phyloP scores from a whole-genome alignment of 2,797 vertebrate species.

The Tolypeutes matacus region DNA sequence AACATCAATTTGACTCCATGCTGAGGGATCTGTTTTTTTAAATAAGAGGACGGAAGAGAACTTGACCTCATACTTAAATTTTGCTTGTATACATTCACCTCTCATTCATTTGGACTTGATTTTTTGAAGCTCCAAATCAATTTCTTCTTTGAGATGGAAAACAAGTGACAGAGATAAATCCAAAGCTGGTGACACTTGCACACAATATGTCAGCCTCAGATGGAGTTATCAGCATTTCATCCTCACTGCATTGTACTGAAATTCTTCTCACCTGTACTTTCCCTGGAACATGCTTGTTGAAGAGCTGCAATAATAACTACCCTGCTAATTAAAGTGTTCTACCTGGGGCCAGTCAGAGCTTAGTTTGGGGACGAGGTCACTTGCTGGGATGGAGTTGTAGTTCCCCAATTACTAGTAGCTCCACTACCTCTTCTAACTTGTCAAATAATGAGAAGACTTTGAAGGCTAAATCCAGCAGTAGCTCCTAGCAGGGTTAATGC shows the following conservation, averaged over 20 bases:
- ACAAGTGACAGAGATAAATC: constrained; percentile 71
- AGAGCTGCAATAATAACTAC: constrained; percentile 82
- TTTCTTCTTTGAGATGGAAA: constrained; percentile 79
- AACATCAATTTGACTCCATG: constrained; percentile 44
- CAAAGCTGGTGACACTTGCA: constrained; percentile 63
- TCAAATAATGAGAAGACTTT: constrained; percentile 85
- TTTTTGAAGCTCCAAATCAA: constrained; percentile 75
- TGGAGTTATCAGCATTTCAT: constrained; percentile 81
- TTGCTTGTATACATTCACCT: constrained; percentile 60
- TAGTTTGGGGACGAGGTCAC: constrained; percentile 87
- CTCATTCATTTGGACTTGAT: constrained; percentile 71
- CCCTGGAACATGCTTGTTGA: constrained; percentile 74
- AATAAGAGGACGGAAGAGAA: constrained; percentile 53
- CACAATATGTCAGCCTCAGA: constrained; percentile 61
- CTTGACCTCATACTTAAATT: constrained; percentile 56
- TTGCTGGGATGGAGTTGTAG: constrained; percentile 84
- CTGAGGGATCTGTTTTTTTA: constrained; percentile 62
- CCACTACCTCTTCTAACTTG: constrained; percentile 82
- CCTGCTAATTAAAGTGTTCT: constrained; percentile 84
- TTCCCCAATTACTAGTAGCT: constrained; percentile 86
- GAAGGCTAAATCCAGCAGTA: constrained; percentile 87
- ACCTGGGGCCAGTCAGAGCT: constrained; percentile 83
- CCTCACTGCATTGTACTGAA: constrained; percentile 69
- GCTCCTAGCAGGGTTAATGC: constrained; percentile 83
- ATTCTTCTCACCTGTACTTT: constrained; percentile 76